Evolutionary conservation across 2,888 invertebrate genomes (phyloP).

Genomic region (Lordiphosa fenestrarum): DNA sequence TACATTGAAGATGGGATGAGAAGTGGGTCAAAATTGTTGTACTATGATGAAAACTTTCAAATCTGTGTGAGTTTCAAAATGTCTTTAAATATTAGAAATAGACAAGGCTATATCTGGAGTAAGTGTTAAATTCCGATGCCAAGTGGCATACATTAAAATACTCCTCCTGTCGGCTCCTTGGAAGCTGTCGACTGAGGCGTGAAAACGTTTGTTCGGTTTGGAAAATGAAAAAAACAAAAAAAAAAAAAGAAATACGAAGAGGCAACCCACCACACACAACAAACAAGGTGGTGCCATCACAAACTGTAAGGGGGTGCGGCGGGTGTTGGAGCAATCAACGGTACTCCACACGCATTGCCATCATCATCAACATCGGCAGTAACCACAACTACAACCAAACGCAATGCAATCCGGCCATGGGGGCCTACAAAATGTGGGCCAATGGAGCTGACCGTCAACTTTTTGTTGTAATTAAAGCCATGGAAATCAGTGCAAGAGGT

Average conservation of each 20-base stretch:
- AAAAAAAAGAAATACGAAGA: too few relatives aligned
- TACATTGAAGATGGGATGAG: too few relatives aligned
- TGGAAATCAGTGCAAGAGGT: slow-evolving; percentile 58
- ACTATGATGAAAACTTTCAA: too few relatives aligned
- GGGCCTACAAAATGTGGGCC: slow-evolving; percentile 49
- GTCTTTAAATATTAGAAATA: too few relatives aligned
- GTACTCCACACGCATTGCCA: slow-evolving; percentile 39
- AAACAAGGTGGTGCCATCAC: neutral
- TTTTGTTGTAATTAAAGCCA: slow-evolving; percentile 54
- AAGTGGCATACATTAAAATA: too few relatives aligned
- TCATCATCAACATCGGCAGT: slow-evolving; percentile 17
- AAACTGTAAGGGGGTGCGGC: slow-evolving; percentile 30
- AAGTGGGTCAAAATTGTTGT: too few relatives aligned
- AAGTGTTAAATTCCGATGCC: too few relatives aligned
- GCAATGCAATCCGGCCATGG: slow-evolving; percentile 8
- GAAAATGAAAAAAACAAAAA: neutral
- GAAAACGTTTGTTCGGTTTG: slow-evolving; percentile 6
- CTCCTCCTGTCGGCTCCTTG: neutral
- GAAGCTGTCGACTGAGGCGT: neutral
- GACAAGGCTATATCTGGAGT: too few relatives aligned
- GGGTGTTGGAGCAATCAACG: slow-evolving; percentile 41
- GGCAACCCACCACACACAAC: neutral
- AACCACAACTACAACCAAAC: slow-evolving; percentile 12
- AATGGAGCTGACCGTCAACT: slow-evolving; percentile 50
- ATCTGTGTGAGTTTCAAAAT: too few relatives aligned